Evolutionary conservation across 2,888 invertebrate species (phyloP).

Genomic region (Dioctria linearis): DNA sequence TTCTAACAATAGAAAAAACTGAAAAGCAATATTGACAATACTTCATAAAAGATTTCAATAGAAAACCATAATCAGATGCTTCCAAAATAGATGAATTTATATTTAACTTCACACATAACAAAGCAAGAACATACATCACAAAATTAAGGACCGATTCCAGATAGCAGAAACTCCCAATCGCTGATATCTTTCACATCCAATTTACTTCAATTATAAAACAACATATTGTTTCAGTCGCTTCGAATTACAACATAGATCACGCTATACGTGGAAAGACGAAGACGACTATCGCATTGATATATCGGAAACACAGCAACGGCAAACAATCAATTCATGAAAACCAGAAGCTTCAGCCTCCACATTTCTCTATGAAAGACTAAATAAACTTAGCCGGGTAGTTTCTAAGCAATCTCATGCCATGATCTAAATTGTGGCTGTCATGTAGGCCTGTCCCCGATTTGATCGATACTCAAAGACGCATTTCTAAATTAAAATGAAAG

Average conservation of each 20-base stretch:
- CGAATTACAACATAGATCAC: constrained; percentile 47
- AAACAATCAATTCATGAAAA: constrained; percentile 47
- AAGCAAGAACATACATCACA: neutral
- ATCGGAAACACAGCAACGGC: constrained; percentile 36
- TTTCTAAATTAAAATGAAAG: constrained; percentile 52
- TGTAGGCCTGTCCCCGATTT: constrained; percentile 53
- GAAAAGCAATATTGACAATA: neutral
- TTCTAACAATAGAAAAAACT: no score
- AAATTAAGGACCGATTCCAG: neutral
- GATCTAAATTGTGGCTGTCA: constrained; percentile 56
- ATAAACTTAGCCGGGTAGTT: constrained; percentile 34
- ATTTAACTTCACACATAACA: constrained; percentile 17
- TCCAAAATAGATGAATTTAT: constrained; percentile 6
- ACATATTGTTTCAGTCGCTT: constrained; percentile 49
- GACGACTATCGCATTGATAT: constrained; percentile 20
- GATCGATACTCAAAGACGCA: constrained; percentile 55
- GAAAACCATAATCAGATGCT: constrained; percentile 21
- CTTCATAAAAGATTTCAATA: neutral
- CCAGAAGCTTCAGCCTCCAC: constrained; percentile 50
- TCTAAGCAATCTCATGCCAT: constrained; percentile 50
- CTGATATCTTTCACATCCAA: constrained; percentile 45
- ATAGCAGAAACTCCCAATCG: constrained; percentile 28
- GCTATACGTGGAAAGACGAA: constrained; percentile 10
- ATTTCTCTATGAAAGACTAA: constrained; percentile 43
- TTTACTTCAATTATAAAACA: constrained; percentile 53